phyloP scores from a whole-genome alignment of 2,113 vertebrate species.

The Nibea coibor region DNA sequence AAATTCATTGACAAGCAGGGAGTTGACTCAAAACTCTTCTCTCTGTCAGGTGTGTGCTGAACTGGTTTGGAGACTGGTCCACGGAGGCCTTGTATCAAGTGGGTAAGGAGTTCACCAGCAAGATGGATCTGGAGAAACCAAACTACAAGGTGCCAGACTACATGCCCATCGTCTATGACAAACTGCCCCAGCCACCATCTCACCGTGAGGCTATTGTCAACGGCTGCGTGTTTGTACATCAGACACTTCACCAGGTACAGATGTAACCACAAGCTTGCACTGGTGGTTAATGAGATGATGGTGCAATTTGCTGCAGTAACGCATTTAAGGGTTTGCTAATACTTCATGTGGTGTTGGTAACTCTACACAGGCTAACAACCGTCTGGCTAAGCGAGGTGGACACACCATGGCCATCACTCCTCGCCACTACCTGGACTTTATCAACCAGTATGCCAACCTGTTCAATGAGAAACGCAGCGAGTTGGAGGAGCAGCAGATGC shows the following conservation, averaged over 20 bases:
- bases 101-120: conserved; percentile 98
- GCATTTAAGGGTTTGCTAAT: background rate
- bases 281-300: background rate
- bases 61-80: conserved; percentile 99
- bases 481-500: conserved; percentile 99
- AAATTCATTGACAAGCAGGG: background rate
- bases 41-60: conserved; percentile 92
- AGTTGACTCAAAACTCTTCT: background rate
- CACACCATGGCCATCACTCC: conserved; percentile 98
- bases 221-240: conserved; percentile 97
- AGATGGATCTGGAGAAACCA: conserved; percentile 99
- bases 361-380: conserved; percentile 90
- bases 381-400: conserved; percentile 94
- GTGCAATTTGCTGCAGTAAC: background rate
- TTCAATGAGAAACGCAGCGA: conserved; percentile 99
- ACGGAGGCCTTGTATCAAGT: conserved; percentile 98
- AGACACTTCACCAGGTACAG: conserved; percentile 96
- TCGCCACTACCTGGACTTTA: conserved; percentile 98
- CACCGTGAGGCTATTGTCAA: conserved; percentile 98
- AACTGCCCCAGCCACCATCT: conserved; percentile 91
- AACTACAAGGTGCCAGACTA: conserved; percentile 98
- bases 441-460: conserved; percentile 98
- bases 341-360: background rate
- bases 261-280: background rate
- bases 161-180: conserved; percentile 97